Evolutionary conservation across 2,888 invertebrate genomes (phyloP).

Genomic region (Argyra leucocephala): DNA sequence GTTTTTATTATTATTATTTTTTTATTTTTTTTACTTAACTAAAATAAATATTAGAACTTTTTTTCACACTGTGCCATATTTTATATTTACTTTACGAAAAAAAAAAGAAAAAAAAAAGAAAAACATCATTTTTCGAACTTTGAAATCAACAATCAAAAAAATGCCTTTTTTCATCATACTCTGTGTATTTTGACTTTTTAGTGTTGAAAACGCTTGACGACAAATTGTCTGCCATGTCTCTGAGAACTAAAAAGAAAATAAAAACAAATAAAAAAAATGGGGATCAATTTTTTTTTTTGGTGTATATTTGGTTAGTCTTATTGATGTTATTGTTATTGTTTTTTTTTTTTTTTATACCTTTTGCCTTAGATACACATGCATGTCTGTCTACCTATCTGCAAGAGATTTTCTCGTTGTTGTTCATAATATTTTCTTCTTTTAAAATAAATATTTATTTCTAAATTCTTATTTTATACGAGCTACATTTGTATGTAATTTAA

Average conservation of each 20-base stretch:
- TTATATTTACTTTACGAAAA: background rate
- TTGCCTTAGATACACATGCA: too few relatives aligned
- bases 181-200: background rate
- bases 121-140: too few relatives aligned
- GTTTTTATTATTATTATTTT: too few relatives aligned
- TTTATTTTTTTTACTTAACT: background rate
- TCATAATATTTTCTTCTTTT: too few relatives aligned
- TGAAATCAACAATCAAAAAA: background rate
- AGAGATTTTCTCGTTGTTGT: too few relatives aligned
- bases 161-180: background rate
- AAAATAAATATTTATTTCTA: too few relatives aligned
- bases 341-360: too few relatives aligned
- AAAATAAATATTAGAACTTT: background rate
- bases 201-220: background rate
- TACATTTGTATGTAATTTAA: too few relatives aligned
- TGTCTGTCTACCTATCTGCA: too few relatives aligned
- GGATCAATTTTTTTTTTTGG: background rate
- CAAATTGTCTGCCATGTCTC: constrained; percentile 1
- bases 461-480: too few relatives aligned
- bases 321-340: background rate
- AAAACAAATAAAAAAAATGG: background rate
- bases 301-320: background rate
- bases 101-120: background rate
- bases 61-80: background rate
- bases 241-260: background rate